Percentiles rank a stretch among this genome's conserved stretches.
These are phyloP conservation scores for Crax fasciolata DNA, from an alignment of 2,797 vertebrate genomes.

Conservation along the genomic window DNA sequence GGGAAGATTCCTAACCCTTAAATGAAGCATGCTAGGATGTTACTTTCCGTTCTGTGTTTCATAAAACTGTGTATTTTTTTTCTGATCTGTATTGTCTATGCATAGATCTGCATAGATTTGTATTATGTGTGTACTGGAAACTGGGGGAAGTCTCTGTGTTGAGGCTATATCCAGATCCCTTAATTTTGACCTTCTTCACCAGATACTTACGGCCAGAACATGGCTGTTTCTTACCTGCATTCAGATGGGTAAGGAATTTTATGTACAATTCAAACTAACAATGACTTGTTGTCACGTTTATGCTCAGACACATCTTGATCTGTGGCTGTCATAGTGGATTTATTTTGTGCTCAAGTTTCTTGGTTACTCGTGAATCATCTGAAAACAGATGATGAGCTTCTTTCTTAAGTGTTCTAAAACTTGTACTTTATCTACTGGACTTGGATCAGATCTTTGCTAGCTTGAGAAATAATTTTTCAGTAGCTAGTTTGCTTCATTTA, in stretches of 20 bases:
- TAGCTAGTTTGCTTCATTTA: background rate
- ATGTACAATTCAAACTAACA: background rate
- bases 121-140: background rate
- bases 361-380: background rate
- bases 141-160: background rate
- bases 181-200: background rate
- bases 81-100: background rate
- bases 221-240: background rate
- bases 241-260: background rate
- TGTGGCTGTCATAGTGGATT: background rate
- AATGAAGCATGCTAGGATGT: background rate
- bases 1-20: background rate
- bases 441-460: background rate
- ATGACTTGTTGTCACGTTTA: background rate
- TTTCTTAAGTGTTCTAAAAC: background rate
- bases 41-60: background rate
- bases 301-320: background rate
- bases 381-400: background rate
- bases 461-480: background rate
- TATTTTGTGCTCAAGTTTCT: background rate
- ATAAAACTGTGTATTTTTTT: background rate
- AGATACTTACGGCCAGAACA: background rate
- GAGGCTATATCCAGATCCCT: background rate
- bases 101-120: background rate
- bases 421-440: background rate